A percentile compares a stretch with the other conserved stretches of the same genome.
Conservation (phyloP, 23 tunicate genomes). For the Ascidia mentula region DNA sequence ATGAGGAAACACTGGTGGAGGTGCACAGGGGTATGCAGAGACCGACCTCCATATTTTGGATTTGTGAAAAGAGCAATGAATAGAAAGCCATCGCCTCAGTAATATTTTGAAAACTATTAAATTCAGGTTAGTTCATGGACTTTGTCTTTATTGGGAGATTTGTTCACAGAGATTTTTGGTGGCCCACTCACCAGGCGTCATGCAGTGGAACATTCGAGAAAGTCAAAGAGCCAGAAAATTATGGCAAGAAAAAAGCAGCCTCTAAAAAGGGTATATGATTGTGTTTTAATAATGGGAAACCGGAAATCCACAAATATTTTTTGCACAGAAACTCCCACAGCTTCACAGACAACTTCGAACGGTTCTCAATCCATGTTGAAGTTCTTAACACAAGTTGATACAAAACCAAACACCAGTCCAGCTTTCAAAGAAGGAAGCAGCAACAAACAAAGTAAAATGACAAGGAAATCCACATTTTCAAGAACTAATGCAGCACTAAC, state of each 20-base stretch:
- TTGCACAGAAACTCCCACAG: neutral
- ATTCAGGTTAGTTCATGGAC: neutral
- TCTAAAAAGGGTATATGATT: neutral
- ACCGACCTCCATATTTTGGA: slow-evolving; percentile 86
- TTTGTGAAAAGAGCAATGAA: slow-evolving; percentile 87
- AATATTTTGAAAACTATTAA: neutral
- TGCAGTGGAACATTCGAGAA: slow-evolving; percentile 78
- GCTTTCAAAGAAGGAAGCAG: too few species aligned
- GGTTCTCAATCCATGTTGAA: neutral
- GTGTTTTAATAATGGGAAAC: neutral
- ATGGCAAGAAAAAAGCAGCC: slow-evolving; percentile 46
- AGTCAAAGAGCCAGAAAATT: slow-evolving; percentile 91
- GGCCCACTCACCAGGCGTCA: slow-evolving; percentile 65
- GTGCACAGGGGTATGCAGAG: slow-evolving; percentile 80
- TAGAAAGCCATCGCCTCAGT: slow-evolving; percentile 79
- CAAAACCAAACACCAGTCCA: too few species aligned
- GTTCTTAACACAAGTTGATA: slow-evolving; percentile 2
- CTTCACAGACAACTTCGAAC: too few species aligned
- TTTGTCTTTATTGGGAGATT: neutral
- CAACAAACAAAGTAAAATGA: neutral
- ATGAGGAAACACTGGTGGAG: slow-evolving; percentile 97
- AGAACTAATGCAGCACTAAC: too few species aligned
- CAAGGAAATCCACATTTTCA: too few species aligned
- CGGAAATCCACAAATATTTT: neutral
- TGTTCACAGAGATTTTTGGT: slow-evolving; percentile 79